phyloP scores from a whole-genome alignment of 2,888 invertebrate species.

The Andrena fulva region DNA sequence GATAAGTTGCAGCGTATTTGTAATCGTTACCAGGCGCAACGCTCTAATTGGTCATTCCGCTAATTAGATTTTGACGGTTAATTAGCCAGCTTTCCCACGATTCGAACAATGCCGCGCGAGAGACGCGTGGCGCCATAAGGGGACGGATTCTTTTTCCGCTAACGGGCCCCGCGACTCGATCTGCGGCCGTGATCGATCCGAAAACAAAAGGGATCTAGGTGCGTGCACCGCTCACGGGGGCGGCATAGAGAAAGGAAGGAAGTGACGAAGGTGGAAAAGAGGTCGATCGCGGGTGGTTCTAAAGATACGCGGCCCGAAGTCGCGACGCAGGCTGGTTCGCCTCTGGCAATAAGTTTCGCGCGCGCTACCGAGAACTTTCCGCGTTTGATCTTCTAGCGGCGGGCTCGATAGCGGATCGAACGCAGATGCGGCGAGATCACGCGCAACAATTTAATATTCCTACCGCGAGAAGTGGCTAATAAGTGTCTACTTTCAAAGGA shows the following conservation, averaged over 20 bases:
- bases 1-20: constrained; percentile 40
- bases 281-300: constrained; percentile 72
- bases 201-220: constrained; percentile 8
- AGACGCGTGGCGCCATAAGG: constrained; percentile 30
- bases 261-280: constrained; percentile 50
- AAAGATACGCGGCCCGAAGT: constrained; percentile 69
- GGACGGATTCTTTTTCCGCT: background rate
- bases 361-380: background rate
- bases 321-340: constrained; percentile 39
- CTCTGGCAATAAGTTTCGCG: constrained; percentile 15
- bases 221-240: background rate
- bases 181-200: background rate
- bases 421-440: background rate
- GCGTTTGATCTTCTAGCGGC: constrained; percentile 17
- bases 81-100: constrained; percentile 58
- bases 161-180: background rate
- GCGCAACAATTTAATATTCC: background rate
- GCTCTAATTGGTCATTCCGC: constrained; percentile 53
- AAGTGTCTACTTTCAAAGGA: background rate
- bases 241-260: constrained; percentile 24
- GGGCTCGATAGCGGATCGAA: background rate
- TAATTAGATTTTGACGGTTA: constrained; percentile 61
- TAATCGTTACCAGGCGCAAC: constrained; percentile 45
- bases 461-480: background rate
- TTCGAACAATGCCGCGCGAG: constrained; percentile 30